phyloP scores from a whole-genome alignment of 1,140 invertebrate genomes.

The Drosophila pseudoobscura region DNA sequence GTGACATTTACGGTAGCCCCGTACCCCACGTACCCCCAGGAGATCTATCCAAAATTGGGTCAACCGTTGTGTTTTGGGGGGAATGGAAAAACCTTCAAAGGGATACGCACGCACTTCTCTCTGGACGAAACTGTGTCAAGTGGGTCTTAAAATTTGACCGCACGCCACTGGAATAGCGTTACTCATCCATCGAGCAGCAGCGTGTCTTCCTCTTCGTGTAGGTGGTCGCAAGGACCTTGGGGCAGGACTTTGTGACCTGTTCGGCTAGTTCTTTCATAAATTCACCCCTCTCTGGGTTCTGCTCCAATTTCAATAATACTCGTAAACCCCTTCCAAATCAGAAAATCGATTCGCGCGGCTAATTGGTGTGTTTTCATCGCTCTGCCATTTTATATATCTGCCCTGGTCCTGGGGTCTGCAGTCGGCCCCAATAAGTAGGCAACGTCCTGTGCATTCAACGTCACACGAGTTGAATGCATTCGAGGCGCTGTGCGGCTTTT shows the following conservation, averaged over 20 bases:
- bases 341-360: slow-evolving; percentile 62
- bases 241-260: slow-evolving; percentile 31
- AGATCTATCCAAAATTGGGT: slow-evolving; percentile 63
- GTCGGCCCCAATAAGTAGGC: slow-evolving; percentile 41
- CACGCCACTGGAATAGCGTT: slow-evolving; percentile 60
- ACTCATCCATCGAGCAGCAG: slow-evolving; percentile 26
- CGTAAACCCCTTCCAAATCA: slow-evolving; percentile 39
- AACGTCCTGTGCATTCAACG: slow-evolving; percentile 25
- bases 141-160: slow-evolving; percentile 32
- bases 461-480: slow-evolving; percentile 31
- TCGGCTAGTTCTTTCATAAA: slow-evolving; percentile 37
- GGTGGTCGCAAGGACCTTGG: slow-evolving; percentile 47
- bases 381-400: neutral
- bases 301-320: slow-evolving; percentile 30
- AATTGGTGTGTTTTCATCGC: slow-evolving; percentile 61
- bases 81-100: slow-evolving; percentile 25
- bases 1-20: slow-evolving; percentile 44
- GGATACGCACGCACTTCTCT: slow-evolving; percentile 48
- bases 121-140: slow-evolving; percentile 68
- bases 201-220: slow-evolving; percentile 3
- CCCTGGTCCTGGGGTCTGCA: neutral
- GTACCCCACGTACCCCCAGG: neutral
- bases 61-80: slow-evolving; percentile 15
- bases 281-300: neutral
- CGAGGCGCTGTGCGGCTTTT: slow-evolving; percentile 13